Base-by-base conservation (phyloP, 2,113 vertebrate genomes). In the Lagopus leucura region DNA sequence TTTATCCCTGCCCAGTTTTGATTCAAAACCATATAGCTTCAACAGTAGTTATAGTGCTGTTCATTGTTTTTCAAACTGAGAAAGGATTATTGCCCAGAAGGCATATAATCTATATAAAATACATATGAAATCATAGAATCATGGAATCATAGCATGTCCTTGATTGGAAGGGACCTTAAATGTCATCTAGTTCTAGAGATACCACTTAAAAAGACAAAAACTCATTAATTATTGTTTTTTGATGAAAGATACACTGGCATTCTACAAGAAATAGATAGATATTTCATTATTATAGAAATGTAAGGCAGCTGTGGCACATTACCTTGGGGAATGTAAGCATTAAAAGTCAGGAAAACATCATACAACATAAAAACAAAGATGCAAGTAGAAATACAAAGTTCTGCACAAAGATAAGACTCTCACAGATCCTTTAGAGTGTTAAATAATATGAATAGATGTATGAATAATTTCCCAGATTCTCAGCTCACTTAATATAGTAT, bases 401-500 rank as follows among this genome's bases (percentile, higher is more conserved):
- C 86, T 71, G 24, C 42, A 67, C 64, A 75, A 48, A 81, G 18
- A 52, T 25, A 50, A 52, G n/a, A 10, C 14, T 83, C 13, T 67
- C 50, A 69, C 38, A 21, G 66, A 78, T 71, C 45, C 74, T 70
- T 3, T 42, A 86, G 21, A 90, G 83, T 89, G 77, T 84, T 94
- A 93, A 94, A 89, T 95, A 84, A 77, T 89, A 83, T 82, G 89
- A 94, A 86, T 11, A 67, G 61, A 50, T 47, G 28, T 78, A 74
- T 71, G 61, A 88, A 42, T 43, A 71, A 4, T 30, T 84, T 75
- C 17, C 38, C 30, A 64, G 32, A 66, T 57, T 89, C 74, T 81
- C 61, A 75, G 28, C 55, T 81, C 57, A 83, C 81, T 34, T 24
- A 1, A 1, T 42, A 13, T 11, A 8, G 5, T 50, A 47, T 75